phyloP scores from a whole-genome alignment of 1,140 invertebrate species.

The Oppia nitens region DNA sequence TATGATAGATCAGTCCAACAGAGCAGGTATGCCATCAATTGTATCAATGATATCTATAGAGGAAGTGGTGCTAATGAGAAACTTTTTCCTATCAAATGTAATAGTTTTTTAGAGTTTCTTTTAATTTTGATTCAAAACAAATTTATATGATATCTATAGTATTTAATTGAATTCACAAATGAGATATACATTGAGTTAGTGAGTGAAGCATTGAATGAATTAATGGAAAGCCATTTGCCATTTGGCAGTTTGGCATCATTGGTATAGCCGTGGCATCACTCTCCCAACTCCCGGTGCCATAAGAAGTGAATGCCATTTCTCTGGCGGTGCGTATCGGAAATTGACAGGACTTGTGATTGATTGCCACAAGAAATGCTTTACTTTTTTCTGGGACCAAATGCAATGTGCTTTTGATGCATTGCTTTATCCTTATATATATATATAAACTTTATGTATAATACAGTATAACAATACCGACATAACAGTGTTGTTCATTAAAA shows the following conservation, averaged over 20 bases:
- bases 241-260: not conserved
- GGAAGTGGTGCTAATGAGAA: not conserved
- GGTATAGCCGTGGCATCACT: too few species aligned
- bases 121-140: too few species aligned
- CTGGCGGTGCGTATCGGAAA: not conserved
- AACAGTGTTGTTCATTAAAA: too few species aligned
- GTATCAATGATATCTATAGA: too few species aligned
- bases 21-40: slow-evolving; percentile 27
- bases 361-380: not conserved
- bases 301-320: not conserved
- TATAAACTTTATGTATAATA: too few species aligned
- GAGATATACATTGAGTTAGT: too few species aligned
- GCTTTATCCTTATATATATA: too few species aligned
- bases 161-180: too few species aligned
- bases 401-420: not conserved
- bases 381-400: not conserved
- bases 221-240: not conserved
- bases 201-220: too few species aligned
- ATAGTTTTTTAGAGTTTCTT: too few species aligned
- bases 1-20: slow-evolving; percentile 91
- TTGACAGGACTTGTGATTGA: not conserved
- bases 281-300: not conserved
- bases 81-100: not conserved
- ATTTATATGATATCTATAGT: too few species aligned
- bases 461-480: too few species aligned